Evolutionary conservation across 2,113 vertebrate genomes (phyloP), one percentile per base, ranked within the genome.

Genomic region (Gadus chalcogrammus): DNA sequence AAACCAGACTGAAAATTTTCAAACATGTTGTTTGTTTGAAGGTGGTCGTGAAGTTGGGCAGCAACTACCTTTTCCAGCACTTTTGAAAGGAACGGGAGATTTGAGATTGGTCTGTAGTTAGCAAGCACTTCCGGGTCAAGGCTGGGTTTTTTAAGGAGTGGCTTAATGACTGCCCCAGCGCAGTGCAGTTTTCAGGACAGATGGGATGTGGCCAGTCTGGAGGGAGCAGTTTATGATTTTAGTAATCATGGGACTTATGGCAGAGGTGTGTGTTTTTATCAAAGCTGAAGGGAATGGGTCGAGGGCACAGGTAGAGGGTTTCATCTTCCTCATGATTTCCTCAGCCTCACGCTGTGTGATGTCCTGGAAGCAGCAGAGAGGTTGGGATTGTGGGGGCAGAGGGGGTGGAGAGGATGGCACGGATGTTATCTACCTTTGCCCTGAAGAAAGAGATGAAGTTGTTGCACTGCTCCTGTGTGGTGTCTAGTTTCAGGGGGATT

Each of bases 381-480:
- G 35, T 38, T 38, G 35, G 35, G 35, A 38, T 9, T 16, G 18
- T 15, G 0, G 22, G 5, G 18, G 55, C 15, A 38, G 20, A 42
- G 20, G 31, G 5, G 13, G 8, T 28, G 60, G 56, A n/a, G 11
- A 67, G 15, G 3, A 7, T 4, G 9, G 71, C 27, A 15, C 59
- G 15, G 35, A 75, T 75, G 18, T 6, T n/a, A 17, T 42, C 17
- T n/a, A 64, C 22, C 27, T 77, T 77, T 15, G 7, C 28, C 17
- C 11, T 55, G 4, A 69, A 72, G 55, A 77, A 72, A 20, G 16
- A 13, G 15, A 69, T 64, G 12, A 66, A 66, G 13, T 17, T 1
- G 16, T 66, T 70, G 18, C 68, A 75, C 5, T 53, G 55, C 24
- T 69, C 70, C 42, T 65, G 70, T 13, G 61, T 65, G 16, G 24